A percentile compares a stretch with the other conserved stretches of the same genome.
phyloP scores from a whole-genome alignment of 2,113 vertebrate species.

The Gnathonemus longibarbis region DNA sequence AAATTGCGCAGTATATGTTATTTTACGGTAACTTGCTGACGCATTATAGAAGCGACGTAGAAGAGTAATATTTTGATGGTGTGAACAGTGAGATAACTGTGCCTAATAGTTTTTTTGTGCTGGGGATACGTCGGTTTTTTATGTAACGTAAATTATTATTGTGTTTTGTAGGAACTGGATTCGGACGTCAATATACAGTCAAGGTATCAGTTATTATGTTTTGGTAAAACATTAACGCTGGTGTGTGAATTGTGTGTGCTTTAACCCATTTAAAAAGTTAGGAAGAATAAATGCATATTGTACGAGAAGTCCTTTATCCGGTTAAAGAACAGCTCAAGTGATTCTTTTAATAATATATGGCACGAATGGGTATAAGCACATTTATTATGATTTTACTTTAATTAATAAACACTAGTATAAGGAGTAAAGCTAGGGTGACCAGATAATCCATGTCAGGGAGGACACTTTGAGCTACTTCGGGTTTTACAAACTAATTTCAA shows the following conservation, averaged over 20 bases:
- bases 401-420: neutral
- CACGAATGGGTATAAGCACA: neutral
- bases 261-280: neutral
- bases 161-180: neutral
- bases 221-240: neutral
- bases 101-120: neutral
- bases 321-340: neutral
- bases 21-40: constrained; percentile 15
- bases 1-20: neutral
- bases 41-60: constrained; percentile 5
- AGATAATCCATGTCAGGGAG: no score
- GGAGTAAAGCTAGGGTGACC: no score
- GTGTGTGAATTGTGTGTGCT: neutral
- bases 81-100: neutral
- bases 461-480: no score
- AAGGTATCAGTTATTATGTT: constrained; percentile 4
- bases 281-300: neutral
- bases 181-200: neutral
- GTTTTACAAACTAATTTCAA: no score
- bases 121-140: neutral
- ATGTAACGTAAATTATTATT: neutral
- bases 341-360: neutral
- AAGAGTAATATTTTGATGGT: neutral
- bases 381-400: neutral
- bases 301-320: neutral